A percentile compares a stretch with the other conserved stretches of the same genome.
Conservation (phyloP, 2,797 vertebrate genomes). For the Tapirus indicus region DNA sequence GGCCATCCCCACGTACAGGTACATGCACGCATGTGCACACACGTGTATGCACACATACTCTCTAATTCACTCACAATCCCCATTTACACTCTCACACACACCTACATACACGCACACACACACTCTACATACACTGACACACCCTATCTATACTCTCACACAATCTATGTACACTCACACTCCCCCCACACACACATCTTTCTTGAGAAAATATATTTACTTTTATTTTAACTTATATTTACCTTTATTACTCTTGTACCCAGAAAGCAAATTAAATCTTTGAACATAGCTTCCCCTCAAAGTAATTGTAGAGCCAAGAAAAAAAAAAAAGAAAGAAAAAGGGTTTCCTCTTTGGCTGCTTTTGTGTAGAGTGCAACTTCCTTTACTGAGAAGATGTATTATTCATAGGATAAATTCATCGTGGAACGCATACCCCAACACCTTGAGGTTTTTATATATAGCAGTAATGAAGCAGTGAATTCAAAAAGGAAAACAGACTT, state of each 20-base stretch:
- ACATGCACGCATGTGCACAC: fast-evolving
- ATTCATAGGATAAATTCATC: conserved; percentile 38
- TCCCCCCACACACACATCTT: background rate
- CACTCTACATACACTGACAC: background rate
- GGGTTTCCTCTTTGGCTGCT: background rate
- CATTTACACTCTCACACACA: background rate
- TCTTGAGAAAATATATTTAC: background rate
- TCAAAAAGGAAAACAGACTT: conserved; percentile 45
- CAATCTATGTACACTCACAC: background rate
- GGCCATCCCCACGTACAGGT: fast-evolving
- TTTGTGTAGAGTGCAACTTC: conserved; percentile 12
- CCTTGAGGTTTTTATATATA: conserved; percentile 55
- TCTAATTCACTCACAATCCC: background rate
- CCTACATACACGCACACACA: background rate
- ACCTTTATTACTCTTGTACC: background rate
- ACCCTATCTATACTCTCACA: background rate
- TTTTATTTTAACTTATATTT: background rate
- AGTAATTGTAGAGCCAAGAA: background rate
- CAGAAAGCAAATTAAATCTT: conserved; percentile 21
- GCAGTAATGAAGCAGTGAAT: conserved; percentile 64
- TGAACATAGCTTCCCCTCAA: background rate
- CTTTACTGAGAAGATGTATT: background rate
- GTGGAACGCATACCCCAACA: background rate
- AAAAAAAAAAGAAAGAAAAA: background rate
- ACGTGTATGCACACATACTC: background rate